Evolutionary conservation across 2,113 vertebrate genomes (phyloP).

Genomic region (Hyaena hyaena): DNA sequence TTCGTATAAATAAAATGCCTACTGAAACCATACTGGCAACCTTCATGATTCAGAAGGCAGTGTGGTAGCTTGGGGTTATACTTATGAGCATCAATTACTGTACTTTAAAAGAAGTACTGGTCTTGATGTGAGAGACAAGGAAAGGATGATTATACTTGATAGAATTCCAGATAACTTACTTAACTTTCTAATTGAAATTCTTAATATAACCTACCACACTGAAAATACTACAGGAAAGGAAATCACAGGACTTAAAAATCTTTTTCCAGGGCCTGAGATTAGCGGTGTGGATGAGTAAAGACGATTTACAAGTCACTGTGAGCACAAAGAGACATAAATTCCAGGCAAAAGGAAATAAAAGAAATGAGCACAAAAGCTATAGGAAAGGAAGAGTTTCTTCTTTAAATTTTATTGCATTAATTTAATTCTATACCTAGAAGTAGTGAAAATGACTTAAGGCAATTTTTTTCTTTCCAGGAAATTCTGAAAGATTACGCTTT

Average conservation of each 20-base stretch:
- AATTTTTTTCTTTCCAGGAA: constrained; percentile 61
- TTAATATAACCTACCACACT: neutral
- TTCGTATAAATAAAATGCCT: neutral
- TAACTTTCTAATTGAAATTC: neutral
- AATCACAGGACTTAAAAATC: neutral
- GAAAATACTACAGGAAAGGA: constrained; percentile 1
- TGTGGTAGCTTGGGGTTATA: neutral
- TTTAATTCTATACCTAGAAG: constrained; percentile 72
- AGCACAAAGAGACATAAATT: constrained; percentile 58
- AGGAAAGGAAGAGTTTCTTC: constrained; percentile 56
- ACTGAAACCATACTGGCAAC: neutral
- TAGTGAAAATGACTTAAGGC: constrained; percentile 61
- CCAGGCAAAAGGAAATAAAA: constrained; percentile 65
- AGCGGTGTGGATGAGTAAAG: neutral
- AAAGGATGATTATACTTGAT: neutral
- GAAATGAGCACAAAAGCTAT: constrained; percentile 31
- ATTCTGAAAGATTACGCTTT: constrained; percentile 60
- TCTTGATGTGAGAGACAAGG: neutral
- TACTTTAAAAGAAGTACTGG: neutral
- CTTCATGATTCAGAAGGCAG: neutral
- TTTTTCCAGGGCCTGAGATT: neutral
- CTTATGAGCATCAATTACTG: neutral
- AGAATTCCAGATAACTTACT: neutral
- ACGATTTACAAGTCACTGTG: constrained; percentile 39
- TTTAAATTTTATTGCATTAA: constrained; percentile 65